phyloP scores from a whole-genome alignment of 2,113 vertebrate species.

The Cettia cetti region DNA sequence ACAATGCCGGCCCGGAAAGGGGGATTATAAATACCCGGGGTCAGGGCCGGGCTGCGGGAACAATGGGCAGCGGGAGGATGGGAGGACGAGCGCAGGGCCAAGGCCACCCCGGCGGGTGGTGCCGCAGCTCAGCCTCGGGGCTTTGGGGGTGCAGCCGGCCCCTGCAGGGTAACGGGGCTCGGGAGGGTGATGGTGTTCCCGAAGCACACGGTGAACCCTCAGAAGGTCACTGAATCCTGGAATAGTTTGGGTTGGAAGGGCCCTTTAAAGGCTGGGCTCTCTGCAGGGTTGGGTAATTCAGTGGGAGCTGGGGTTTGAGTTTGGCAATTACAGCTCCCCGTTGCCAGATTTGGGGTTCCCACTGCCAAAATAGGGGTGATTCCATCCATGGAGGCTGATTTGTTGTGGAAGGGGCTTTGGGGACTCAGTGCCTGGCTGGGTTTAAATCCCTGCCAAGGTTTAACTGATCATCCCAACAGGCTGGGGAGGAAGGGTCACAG shows the following conservation, averaged over 20 bases:
- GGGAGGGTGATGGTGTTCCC: not conserved
- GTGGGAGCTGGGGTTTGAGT: not conserved
- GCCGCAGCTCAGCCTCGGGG: accelerated
- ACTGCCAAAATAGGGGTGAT: accelerated
- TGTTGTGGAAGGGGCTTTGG: accelerated
- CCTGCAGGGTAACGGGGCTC: not conserved
- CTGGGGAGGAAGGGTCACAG: not conserved
- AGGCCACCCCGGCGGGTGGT: accelerated
- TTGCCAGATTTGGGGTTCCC: not conserved
- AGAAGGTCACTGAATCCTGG: not conserved
- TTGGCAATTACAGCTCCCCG: not conserved
- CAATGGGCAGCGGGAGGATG: slow-evolving; percentile 68
- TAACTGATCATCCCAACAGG: not conserved
- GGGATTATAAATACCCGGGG: slow-evolving; percentile 76
- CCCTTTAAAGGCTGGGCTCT: not conserved
- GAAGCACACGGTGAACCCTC: accelerated
- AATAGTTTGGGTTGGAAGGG: not conserved
- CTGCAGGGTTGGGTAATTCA: not conserved
- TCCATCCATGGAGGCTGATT: accelerated
- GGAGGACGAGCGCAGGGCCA: not conserved
- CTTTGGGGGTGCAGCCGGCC: accelerated
- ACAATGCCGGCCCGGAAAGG: slow-evolving; percentile 72
- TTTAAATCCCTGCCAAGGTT: not conserved
- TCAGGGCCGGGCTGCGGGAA: slow-evolving; percentile 68
- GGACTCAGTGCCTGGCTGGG: accelerated